Evolutionary conservation across 2,888 invertebrate species (phyloP).

Genomic region (Polydrusus cervinus): DNA sequence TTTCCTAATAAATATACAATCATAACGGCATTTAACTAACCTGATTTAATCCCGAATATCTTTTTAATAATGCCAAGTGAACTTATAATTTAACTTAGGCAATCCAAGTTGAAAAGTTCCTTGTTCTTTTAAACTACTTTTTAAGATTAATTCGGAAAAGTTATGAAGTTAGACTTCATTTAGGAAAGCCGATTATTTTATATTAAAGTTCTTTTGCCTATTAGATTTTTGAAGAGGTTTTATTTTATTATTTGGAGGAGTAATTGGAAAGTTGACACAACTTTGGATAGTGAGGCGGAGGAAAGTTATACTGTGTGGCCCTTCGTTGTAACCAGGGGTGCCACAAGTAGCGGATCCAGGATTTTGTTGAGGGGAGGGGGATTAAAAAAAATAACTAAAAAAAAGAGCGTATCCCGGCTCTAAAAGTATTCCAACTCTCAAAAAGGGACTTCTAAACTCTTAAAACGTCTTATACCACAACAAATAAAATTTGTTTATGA

Average conservation of each 20-base stretch:
- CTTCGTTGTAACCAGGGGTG: too few relatives aligned
- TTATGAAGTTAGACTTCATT: conserved; percentile 20
- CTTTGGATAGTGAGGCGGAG: too few relatives aligned
- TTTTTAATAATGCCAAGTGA: conserved; percentile 18
- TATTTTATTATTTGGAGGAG: neutral
- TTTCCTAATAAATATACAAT: neutral
- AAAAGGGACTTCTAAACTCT: too few relatives aligned
- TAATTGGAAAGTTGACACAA: neutral
- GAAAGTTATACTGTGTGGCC: too few relatives aligned
- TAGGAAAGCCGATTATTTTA: conserved; percentile 12
- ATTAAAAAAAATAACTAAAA: too few relatives aligned
- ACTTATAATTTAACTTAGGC: conserved; percentile 28
- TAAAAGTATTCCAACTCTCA: too few relatives aligned
- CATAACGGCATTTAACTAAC: conserved; percentile 8
- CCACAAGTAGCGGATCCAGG: too few relatives aligned
- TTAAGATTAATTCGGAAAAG: conserved; percentile 17
- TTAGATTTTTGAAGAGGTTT: conserved; percentile 3
- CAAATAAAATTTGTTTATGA: too few relatives aligned
- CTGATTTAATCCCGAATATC: conserved; percentile 17
- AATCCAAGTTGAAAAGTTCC: conserved; percentile 25
- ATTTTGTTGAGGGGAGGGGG: too few relatives aligned
- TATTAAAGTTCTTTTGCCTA: conserved; percentile 14
- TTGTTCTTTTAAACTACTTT: conserved; percentile 31
- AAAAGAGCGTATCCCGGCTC: too few relatives aligned
- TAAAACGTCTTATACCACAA: too few relatives aligned